Evolutionary conservation across 2,797 vertebrate genomes (phyloP).

Genomic region (Enteromius viviparus): DNA sequence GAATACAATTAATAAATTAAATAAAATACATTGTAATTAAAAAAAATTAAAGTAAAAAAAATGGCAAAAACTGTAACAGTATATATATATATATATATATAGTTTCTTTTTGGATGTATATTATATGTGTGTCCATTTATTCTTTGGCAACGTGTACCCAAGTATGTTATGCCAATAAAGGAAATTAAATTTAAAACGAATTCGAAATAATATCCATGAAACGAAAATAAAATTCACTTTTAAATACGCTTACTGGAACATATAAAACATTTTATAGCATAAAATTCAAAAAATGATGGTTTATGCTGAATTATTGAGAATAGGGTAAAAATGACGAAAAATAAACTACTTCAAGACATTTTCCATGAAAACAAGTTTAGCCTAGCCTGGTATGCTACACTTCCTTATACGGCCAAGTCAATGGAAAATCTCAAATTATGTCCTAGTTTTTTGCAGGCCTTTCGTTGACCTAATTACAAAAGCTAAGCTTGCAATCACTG

Average conservation of each 20-base stretch:
- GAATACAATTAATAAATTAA: not conserved
- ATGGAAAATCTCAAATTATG: conserved; percentile 2
- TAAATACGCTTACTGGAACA: not conserved
- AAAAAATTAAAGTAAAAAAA: not conserved
- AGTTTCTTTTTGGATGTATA: too few relatives aligned
- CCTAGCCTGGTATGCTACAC: not conserved
- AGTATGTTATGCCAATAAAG: too few relatives aligned
- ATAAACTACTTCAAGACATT: not conserved
- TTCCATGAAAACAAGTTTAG: not conserved
- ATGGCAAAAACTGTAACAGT: not conserved
- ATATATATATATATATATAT: too few relatives aligned
- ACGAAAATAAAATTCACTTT: not conserved
- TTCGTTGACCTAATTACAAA: conserved; percentile 16
- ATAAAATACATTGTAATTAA: not conserved
- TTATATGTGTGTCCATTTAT: too few relatives aligned
- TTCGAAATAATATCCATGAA: not conserved
- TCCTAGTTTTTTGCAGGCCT: not conserved
- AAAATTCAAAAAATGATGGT: not conserved
- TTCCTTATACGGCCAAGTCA: not conserved
- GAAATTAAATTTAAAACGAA: too few relatives aligned
- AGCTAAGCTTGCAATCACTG: not conserved
- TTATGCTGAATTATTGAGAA: not conserved
- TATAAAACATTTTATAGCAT: not conserved
- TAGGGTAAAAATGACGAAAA: not conserved
- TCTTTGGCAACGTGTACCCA: too few relatives aligned